Evolutionary conservation across 2,113 vertebrate species (phyloP).

Genomic region (Hyla sarda): DNA sequence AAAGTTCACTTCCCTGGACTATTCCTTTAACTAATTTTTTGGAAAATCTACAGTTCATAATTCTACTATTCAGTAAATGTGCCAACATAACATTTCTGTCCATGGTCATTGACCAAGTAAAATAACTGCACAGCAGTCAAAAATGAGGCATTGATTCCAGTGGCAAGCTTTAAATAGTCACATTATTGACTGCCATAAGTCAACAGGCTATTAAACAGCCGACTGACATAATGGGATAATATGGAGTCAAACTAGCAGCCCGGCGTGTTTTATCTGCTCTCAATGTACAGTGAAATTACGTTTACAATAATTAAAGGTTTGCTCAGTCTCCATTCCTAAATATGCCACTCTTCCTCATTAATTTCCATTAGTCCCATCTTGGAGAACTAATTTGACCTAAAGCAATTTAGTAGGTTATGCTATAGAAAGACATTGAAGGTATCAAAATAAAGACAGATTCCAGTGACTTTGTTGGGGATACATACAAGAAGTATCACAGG

Average conservation of each 20-base stretch:
- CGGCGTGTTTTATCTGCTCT: constrained; percentile 38
- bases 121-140: neutral
- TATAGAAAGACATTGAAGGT: constrained; percentile 27
- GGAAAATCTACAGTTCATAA: too few relatives aligned
- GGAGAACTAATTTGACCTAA: constrained; percentile 42
- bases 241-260: constrained; percentile 18
- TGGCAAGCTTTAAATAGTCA: neutral
- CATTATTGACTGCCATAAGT: constrained; percentile 23
- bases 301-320: constrained; percentile 56
- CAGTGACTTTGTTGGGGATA: neutral
- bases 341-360: constrained; percentile 44
- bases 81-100: neutral
- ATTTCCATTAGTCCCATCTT: constrained; percentile 47
- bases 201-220: constrained; percentile 27
- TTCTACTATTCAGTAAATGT: neutral
- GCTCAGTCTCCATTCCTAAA: constrained; percentile 49
- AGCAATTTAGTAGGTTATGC: constrained; percentile 21
- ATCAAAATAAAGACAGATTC: neutral
- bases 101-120: neutral
- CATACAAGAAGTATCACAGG: neutral
- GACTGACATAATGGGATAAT: constrained; percentile 19
- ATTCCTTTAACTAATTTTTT: too few relatives aligned
- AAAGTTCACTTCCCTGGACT: too few relatives aligned
- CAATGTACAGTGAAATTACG: constrained; percentile 41
- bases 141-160: constrained; percentile 11